Conservation (phyloP, 2,888 invertebrate species). For the Apotomis turbidana region DNA sequence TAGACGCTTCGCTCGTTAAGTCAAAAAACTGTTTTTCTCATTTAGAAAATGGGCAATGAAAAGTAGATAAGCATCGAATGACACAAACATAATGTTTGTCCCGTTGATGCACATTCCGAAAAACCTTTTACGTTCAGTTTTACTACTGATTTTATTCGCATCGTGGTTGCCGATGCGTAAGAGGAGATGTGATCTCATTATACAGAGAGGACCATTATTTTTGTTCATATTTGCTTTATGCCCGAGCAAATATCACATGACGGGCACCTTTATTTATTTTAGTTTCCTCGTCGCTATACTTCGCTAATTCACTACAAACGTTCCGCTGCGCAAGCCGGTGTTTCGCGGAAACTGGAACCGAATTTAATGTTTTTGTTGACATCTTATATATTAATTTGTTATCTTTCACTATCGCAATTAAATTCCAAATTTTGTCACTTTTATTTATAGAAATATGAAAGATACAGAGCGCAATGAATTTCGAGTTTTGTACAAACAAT, state of each 20-base stretch:
- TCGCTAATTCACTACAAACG: conserved; percentile 32
- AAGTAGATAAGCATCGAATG: neutral
- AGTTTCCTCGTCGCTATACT: conserved; percentile 20
- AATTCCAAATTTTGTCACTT: too few species aligned
- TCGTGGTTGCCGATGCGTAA: conserved; percentile 16
- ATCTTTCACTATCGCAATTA: too few species aligned
- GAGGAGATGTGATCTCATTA: conserved; percentile 37
- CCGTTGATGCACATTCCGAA: neutral
- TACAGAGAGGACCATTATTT: conserved; percentile 34
- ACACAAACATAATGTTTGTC: neutral
- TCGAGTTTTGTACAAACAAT: too few species aligned
- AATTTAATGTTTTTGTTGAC: too few species aligned
- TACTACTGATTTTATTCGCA: conserved; percentile 31
- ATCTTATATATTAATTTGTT: too few species aligned
- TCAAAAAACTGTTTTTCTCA: neutral
- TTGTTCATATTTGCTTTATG: conserved; percentile 39
- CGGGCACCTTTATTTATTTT: conserved; percentile 27
- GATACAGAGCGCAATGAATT: too few species aligned
- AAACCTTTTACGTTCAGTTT: conserved; percentile 21
- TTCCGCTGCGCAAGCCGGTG: too few species aligned
- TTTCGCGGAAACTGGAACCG: too few species aligned
- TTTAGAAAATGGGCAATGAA: neutral
- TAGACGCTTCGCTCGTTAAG: too few species aligned
- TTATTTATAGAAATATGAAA: too few species aligned
- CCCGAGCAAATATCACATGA: conserved; percentile 30